These are phyloP conservation scores for Charaxes varanes DNA, from an alignment of 1,140 invertebrate species.

Conservation along the genomic window DNA sequence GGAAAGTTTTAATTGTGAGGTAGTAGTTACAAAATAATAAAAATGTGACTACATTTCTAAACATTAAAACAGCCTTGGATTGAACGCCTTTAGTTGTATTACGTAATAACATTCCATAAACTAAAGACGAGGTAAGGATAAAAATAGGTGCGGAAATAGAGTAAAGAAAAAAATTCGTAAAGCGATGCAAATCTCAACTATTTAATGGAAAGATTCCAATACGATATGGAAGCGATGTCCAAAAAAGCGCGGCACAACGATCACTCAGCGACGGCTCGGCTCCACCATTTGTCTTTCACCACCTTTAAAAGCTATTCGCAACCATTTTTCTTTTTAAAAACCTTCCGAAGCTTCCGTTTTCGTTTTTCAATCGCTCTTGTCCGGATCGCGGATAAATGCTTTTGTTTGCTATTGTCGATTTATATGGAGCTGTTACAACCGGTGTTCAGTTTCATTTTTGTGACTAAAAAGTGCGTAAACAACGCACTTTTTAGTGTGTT, in stretches of 20 bases:
- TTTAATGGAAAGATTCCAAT: conserved; percentile 4
- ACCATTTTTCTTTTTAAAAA: conserved; percentile 71
- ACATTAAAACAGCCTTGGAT: too few relatives aligned
- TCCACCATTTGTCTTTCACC: conserved; percentile 52
- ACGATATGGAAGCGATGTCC: conserved; percentile 2
- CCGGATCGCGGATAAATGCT: conserved; percentile 9
- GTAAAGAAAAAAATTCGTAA: too few relatives aligned
- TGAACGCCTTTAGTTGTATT: too few relatives aligned
- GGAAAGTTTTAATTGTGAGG: too few relatives aligned
- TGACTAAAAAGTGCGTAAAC: too few relatives aligned
- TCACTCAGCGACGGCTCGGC: conserved; percentile 33
- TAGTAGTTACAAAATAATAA: too few relatives aligned
- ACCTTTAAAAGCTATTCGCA: conserved; percentile 66
- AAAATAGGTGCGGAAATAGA: too few relatives aligned
- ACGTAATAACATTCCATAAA: too few relatives aligned
- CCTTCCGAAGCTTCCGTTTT: conserved; percentile 65
- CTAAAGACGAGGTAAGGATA: too few relatives aligned
- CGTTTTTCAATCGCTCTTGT: conserved; percentile 62
- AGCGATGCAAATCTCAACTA: conserved; percentile 1
- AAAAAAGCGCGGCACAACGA: conserved; percentile 18
- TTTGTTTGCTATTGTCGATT: conserved; percentile 2
- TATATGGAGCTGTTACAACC: neutral
- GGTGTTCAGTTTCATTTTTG: too few relatives aligned
- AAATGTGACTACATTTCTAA: too few relatives aligned
- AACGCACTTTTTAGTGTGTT: too few relatives aligned